Evolutionary conservation across 2,888 invertebrate species (phyloP), one percentile per base, ranked within the genome.

Genomic region (Tipula confusa): DNA sequence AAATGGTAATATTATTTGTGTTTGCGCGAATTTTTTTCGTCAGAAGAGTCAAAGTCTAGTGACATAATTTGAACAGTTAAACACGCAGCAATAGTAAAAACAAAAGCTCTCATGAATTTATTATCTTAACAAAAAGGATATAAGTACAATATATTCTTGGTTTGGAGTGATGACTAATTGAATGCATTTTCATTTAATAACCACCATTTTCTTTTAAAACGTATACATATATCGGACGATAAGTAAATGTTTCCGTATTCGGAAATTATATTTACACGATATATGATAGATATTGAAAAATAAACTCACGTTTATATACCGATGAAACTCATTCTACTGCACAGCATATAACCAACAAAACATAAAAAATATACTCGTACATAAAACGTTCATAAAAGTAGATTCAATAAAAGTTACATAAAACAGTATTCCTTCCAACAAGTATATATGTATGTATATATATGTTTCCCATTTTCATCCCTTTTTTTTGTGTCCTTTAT

Each of bases 351-450:
- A 64, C 64, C 64, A 24, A 64, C 64, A 64, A n/a, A 64, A 24
- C 64, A 64, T 64, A 64, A 64, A 64, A 64, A 43, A 6, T 36
- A 43, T 15, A 6, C 15, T 15, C 5, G 3, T 64, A 64, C 7
- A 64, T 7, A 64, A 64, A 64, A 2, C 24, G 64, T 64, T 64
- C 64, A 64, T 24, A 64, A 64, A 64, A 64, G 24, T 64, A 24
- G 18, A 64, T 64, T 64, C 64, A 64, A 64, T 64, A 64, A 64
- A 64, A 64, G 64, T 64, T 64, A 64, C 64, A 64, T 64, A 64
- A 64, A 64, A 64, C 64, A 64, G 64, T 64, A 64, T 64, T 38
- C 2, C 64, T 24, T 24, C 24, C 11, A 64, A 24, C 24, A 11
- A 11, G n/a, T 24, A 24, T n/a, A 38, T 43, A 15, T n/a, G 15